phyloP scores from a whole-genome alignment of 2,888 invertebrate genomes.

The Eubasilissa splendida region DNA sequence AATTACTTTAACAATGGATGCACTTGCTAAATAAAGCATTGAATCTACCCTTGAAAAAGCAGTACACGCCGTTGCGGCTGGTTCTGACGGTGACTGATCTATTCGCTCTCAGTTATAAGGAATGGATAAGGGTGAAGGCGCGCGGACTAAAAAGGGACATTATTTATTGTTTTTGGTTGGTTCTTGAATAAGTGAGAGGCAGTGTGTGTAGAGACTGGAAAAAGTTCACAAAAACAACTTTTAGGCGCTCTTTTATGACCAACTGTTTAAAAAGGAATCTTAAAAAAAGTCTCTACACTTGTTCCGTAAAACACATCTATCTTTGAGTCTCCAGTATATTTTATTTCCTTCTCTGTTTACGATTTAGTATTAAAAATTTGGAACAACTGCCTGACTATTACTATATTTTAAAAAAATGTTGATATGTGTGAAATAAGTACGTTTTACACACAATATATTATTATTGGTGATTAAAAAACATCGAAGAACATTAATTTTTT shows the following conservation, averaged over 20 bases:
- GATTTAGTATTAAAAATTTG: too few relatives aligned
- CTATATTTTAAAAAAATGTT: too few relatives aligned
- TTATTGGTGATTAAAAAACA: too few relatives aligned
- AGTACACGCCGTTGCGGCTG: constrained; percentile 45
- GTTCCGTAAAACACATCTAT: background rate
- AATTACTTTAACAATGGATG: too few relatives aligned
- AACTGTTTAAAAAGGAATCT: constrained; percentile 1
- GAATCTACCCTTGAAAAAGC: background rate
- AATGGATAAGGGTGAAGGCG: constrained; percentile 34
- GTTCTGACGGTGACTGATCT: constrained; percentile 55
- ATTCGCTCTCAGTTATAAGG: constrained; percentile 46
- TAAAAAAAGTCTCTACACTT: background rate
- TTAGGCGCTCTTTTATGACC: too few relatives aligned
- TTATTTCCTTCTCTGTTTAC: background rate
- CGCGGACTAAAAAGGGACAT: constrained; percentile 35
- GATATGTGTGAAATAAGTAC: too few relatives aligned
- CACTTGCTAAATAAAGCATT: too few relatives aligned
- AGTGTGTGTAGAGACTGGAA: too few relatives aligned
- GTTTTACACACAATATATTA: too few relatives aligned
- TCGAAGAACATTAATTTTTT: too few relatives aligned
- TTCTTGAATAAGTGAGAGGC: background rate
- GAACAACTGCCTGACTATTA: too few relatives aligned
- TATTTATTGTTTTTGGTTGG: constrained; percentile 29
- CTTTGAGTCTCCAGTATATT: background rate
- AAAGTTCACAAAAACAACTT: too few relatives aligned